Evolutionary conservation across 53 echinoderm and acorn worm genomes (phyloP), one percentile per base, ranked within the genome.

Genomic region (Zoroaster sp.): DNA sequence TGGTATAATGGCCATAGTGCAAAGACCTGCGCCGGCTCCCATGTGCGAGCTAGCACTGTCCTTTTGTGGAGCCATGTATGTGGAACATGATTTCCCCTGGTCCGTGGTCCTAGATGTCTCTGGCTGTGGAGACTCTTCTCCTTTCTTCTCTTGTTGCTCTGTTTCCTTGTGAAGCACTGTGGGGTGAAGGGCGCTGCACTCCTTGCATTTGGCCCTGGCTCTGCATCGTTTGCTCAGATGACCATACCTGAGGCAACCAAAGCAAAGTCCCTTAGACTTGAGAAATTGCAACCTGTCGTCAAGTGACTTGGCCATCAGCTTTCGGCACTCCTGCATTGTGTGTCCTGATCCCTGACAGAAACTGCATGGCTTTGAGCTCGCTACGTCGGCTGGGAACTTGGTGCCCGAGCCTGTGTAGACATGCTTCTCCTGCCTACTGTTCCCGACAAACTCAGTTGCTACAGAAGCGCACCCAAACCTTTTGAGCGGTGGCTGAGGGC

Each of bases 201-300:
- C 20, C 9, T 59, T 18, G 59, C 91, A 91, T 25, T 40, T 69
- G 47, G 86, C 59, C 40, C 75, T 94, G 23, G 45, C 59, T 35
- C 87, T 91, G 74, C 94, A 94, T 9, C 86, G 79, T 69, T 78
- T 91, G 23, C 85, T 66, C 8, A 94, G 7, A 87, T 91, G 94
- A 15, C 83, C 83, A 45, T 20, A 39, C 47, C 80, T 83, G 0
- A 91, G 91, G 71, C 94, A 94, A 36, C 75, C 83, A 75, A 81
- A 94, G 69, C 91, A 94, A 17, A 94, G 72, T 70, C 91, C 89
- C 54, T 80, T 78, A 21, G 75, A 43, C 43, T 67, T 88, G 34
- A 92, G 72, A 41, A 92, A 92, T 14, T 54, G 42, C 71, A 89
- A 35, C 45, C 83, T 89, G 45, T 88, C 88, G 33, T 72, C 81